Evolutionary conservation across 2,113 vertebrate species (phyloP), one percentile per base, ranked within the genome.

Genomic region (Bucco capensis): DNA sequence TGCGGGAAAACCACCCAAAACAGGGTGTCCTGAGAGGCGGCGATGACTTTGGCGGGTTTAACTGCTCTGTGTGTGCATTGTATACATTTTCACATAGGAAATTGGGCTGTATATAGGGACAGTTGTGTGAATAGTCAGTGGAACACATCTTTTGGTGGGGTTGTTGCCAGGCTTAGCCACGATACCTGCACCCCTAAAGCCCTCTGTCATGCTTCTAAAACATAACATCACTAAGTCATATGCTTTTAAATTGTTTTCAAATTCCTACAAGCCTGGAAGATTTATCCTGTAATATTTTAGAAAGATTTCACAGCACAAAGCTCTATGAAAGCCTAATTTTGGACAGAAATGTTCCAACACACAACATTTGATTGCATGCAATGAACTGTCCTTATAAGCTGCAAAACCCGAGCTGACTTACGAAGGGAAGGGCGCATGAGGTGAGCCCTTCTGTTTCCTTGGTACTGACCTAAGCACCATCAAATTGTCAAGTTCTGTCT

Each of bases 101-200:
- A 61, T 12, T 6, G 73, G 25, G 18, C 56, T 28, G 10, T 12
- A 8, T 13, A 2, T 9, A 40, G 19, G 24, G 35, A 27, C 9
- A 25, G 5, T 1, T 12, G 38, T 53, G 60, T 40, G 30, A 28
- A 30, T 42, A 38, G 44, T 24, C 27, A 38, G 62, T 9, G 22
- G 19, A 37, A 46, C 16, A 3, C 30, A 14, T 25, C 16, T 28
- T 31, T 22, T 44, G 51, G 53, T 3, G 2, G 37, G 25, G 37
- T 8, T 24, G 40, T 25, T 33, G 42, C n/a, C 23, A 22, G 65
- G 58, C 86, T 44, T 10, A 7, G 56, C 60, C 3, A 0, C 2
- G 33, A 2, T 8, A 22, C 21, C 42, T 19, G 33, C 0, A 0
- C 40, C 56, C 0, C 0, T 28, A 17, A 40, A 86, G 38, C 18